These are phyloP conservation scores for Muscidifurax raptorellus DNA, from an alignment of 1,140 invertebrate species.

Conservation along the genomic window DNA sequence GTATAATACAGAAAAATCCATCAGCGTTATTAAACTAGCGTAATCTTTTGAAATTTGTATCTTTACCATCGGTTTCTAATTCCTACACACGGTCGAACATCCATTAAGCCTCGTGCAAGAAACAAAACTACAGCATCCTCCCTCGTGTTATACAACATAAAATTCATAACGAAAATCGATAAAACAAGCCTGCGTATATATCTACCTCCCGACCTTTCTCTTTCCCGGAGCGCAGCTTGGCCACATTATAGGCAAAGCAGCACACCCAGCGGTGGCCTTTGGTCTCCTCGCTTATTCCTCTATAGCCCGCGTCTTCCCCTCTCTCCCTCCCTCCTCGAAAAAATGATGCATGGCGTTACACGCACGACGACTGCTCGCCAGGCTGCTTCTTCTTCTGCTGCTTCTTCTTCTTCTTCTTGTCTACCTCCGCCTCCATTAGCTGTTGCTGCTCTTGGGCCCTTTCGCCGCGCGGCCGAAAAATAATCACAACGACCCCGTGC, in stretches of 20 bases:
- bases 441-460: slow-evolving; percentile 30
- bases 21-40: too few species aligned
- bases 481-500: slow-evolving; percentile 55
- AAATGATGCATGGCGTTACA: slow-evolving; percentile 75
- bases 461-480: slow-evolving; percentile 56
- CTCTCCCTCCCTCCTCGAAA: slow-evolving; percentile 54
- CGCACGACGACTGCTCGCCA: slow-evolving; percentile 56
- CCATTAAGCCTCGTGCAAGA: neutral
- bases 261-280: slow-evolving; percentile 72
- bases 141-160: slow-evolving; percentile 19
- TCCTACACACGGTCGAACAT: neutral
- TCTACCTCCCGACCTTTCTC: slow-evolving; percentile 23
- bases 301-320: slow-evolving; percentile 2
- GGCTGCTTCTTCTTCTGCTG: too few species aligned
- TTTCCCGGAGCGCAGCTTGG: neutral
- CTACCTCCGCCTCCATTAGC: slow-evolving; percentile 63
- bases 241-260: slow-evolving; percentile 62
- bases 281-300: slow-evolving; percentile 61
- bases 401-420: neutral
- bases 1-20: neutral
- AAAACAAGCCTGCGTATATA: slow-evolving; percentile 15
- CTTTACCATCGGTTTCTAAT: neutral
- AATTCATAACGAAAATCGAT: slow-evolving; percentile 30
- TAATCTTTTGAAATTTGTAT: neutral
- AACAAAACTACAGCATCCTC: neutral